Evolutionary conservation across 2,113 vertebrate species (phyloP), one percentile per base, ranked within the genome.

Genomic region (Sebastes fasciatus): DNA sequence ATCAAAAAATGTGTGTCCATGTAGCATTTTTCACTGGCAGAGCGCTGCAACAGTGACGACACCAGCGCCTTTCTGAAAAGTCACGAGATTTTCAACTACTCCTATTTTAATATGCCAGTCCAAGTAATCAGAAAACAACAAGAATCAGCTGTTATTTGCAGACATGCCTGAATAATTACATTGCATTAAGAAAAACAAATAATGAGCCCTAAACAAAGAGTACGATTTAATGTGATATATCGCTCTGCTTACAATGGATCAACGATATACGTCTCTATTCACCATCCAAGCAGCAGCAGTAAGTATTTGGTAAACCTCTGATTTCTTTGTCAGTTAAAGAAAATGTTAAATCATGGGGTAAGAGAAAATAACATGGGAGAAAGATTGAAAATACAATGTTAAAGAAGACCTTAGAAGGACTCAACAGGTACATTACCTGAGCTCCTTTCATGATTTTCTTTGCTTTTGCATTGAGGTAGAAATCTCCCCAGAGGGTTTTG

Each of bases 401-500:
- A 0, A 51, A 7, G 8, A 73, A 40, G 34, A 34, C 34, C 34
- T 1, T 49, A 68, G 11, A 49, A 26, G 26, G 8, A 61, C 13
- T 17, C 5, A 48, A 26, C 9, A 16, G 40, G 13, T 19, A 26
- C 60, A 26, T 75, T 96, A 99, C 98, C 97, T 98, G 97, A 77
- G 98, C 98, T 34, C 95, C 97, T 88, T 97, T 99, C 97, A 99
- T 97, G 89, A 99, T 98, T 95, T 95, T 98, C 95, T 98, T 99
- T 48, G 97, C 96, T 92, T 99, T 99, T 49, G 94, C 89, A 40
- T 97, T 97, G 74, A 99, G 94, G 80, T 97, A 99, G 89, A 96
- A 99, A 92, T 99, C 98, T 86, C 98, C 98, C 98, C 98, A 99
- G 55, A 99, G 94, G 0, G 98, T 99, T 94, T 97, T 99, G 85